Conservation (phyloP, 1,140 invertebrate genomes). For the Melipona quadrifasciata region DNA sequence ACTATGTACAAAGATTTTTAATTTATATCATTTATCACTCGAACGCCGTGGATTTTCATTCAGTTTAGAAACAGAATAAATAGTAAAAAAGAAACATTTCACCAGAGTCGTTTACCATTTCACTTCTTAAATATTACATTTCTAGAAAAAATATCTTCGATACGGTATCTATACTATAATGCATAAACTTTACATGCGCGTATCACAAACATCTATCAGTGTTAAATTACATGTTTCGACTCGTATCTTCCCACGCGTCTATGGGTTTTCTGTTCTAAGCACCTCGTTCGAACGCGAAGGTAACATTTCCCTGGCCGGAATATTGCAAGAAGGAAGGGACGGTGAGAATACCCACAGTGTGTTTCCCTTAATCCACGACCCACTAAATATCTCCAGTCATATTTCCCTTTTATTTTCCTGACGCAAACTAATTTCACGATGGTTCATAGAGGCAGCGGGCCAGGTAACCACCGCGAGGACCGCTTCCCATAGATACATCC, state of each 20-base stretch:
- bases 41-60: no score
- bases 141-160: neutral
- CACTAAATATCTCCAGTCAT: neutral
- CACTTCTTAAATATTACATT: neutral
- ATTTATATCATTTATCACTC: no score
- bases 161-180: no score
- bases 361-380: constrained; percentile 4
- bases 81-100: no score
- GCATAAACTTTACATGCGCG: no score
- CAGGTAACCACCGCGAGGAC: neutral
- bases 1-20: no score
- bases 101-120: neutral
- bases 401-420: constrained; percentile 18
- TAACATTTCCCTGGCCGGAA: neutral
- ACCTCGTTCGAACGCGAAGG: neutral
- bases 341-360: neutral
- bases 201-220: neutral
- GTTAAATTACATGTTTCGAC: neutral
- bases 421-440: constrained; percentile 19
- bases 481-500: constrained; percentile 7
- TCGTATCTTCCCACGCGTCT: neutral
- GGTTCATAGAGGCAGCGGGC: neutral
- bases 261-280: neutral
- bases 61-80: no score
- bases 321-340: neutral